Base-by-base conservation (phyloP, 1,140 invertebrate species). In the Leptestheria dahalacensis region DNA sequence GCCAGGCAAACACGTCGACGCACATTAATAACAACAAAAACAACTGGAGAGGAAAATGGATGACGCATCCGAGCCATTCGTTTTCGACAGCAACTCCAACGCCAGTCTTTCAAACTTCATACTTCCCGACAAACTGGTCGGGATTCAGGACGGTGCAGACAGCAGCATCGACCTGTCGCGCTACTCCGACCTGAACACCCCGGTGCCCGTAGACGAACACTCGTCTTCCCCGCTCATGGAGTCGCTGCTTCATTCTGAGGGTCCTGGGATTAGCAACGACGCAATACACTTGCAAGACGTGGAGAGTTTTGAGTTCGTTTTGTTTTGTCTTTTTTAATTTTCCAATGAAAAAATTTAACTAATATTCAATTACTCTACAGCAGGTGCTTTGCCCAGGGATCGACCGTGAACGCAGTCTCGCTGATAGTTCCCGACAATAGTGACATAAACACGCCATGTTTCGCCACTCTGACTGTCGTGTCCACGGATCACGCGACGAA, bases 401-500 rank as follows among this genome's bases (percentile, higher is more conserved):
- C 84, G 61, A 79, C 77, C 53, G 74, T 78, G 48, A 75, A 85
- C 75, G 77, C 83, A 73, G 83, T 84, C 65, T 76, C 83, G 78
- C 76, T 78, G 64, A 82, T 84, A 70, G 79, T 79, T 28, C 74
- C 74, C 10, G 77, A 74, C 62, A 69, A 74, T 62, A 68, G 71
- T 25, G 80, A 83, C 75, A 77, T 82, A 23, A 71, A 72, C 48
- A 77, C 82, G 69, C 79, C 79, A n/a, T 77, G 78, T 23, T 78
- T 82, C 74, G 78, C 79, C 11, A 82, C 78, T 26, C 74, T 83
- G 21, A 82, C 78, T n/a, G 77, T 83, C 62, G 80, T 83, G 69
- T 79, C 73, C 60, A 76, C 74, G 18, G 76, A 84, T 72, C 76
- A 80, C 24, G 73, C 79, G 48, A 80, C 77, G 18, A 82, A 81